These are phyloP conservation scores for Octopus bimaculoides DNA, from an alignment of 1,140 invertebrate genomes.

Conservation along the genomic window DNA sequence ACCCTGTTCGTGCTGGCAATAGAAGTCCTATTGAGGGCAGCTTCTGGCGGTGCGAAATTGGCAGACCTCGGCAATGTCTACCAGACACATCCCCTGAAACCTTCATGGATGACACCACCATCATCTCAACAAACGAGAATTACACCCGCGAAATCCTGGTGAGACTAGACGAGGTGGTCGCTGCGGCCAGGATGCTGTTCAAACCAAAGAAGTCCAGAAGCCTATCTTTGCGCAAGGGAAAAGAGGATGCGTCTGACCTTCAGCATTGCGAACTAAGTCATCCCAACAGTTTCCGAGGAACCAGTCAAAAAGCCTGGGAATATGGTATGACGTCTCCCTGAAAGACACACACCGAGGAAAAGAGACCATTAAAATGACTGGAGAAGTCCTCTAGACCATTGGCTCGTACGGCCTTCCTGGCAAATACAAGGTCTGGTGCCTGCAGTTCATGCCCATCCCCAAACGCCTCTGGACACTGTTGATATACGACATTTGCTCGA, in stretches of 20 bases:
- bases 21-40: background rate
- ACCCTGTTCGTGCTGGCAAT: background rate
- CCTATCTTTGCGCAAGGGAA: background rate
- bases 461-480: no score
- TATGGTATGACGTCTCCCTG: background rate
- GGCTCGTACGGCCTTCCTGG: no score
- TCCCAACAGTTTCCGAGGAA: background rate
- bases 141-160: background rate
- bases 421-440: background rate
- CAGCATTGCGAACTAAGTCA: background rate
- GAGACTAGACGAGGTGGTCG: background rate
- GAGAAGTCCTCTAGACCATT: background rate
- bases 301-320: background rate
- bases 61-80: background rate
- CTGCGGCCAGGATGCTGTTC: background rate
- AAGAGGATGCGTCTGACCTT: background rate
- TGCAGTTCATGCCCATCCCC: background rate
- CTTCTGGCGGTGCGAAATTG: background rate
- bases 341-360: background rate
- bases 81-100: background rate
- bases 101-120: background rate
- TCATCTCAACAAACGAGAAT: background rate
- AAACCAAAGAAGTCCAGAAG: background rate
- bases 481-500: no score
- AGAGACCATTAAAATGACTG: background rate